A percentile compares a stretch with the other conserved stretches of the same genome.
These are phyloP conservation scores for Neogobius melanostomus DNA, from an alignment of 2,113 vertebrate genomes.

Conservation along the genomic window DNA sequence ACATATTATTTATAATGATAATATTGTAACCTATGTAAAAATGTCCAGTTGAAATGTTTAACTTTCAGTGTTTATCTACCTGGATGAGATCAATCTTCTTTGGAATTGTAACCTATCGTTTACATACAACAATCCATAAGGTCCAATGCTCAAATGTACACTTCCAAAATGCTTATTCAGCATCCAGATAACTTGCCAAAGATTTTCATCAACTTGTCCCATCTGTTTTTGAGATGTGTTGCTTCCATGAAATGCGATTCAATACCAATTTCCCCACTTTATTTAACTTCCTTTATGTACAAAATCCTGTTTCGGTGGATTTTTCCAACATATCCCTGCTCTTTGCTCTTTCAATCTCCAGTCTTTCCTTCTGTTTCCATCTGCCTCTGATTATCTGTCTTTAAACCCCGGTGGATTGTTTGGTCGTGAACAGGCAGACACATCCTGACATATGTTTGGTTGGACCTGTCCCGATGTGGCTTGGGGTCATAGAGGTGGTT, in stretches of 20 bases:
- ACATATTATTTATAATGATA: no score
- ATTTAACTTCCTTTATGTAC: not conserved
- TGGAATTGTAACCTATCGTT: no score
- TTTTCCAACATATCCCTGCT: constrained; percentile 10
- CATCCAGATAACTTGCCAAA: no score
- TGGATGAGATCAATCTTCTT: no score
- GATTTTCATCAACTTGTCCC: not conserved
- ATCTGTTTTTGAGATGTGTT: not conserved
- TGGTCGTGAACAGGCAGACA: constrained; percentile 18
- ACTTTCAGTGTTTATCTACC: no score
- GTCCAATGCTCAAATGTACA: no score
- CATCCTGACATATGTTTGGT: constrained; percentile 14
- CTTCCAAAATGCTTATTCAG: no score
- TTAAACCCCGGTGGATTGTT: constrained; percentile 17
- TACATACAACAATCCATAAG: no score
- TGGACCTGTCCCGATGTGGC: constrained; percentile 3
- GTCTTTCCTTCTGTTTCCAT: constrained; percentile 52
- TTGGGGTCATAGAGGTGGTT: constrained; percentile 23
- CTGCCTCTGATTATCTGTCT: constrained; percentile 48
- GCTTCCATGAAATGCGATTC: not conserved
- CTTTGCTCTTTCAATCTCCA: constrained; percentile 11
- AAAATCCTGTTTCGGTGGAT: not conserved
- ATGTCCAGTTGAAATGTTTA: no score
- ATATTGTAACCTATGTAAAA: no score
- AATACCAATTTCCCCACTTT: not conserved